Base-by-base conservation (phyloP, 2,888 invertebrate species). In the Entomobrya proxima region DNA sequence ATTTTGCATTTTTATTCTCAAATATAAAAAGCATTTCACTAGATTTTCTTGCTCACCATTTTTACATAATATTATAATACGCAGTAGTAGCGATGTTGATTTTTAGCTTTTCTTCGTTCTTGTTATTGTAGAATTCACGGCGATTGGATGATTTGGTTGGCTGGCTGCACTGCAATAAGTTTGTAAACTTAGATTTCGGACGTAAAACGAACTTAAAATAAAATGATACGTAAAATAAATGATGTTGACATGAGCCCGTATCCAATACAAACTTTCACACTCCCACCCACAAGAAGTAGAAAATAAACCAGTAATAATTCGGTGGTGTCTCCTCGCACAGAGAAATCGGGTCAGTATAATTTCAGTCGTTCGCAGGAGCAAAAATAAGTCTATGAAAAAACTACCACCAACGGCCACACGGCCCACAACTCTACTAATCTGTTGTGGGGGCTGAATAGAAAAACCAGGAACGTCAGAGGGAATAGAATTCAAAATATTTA, bases 1-100 rank as follows among this genome's bases (percentile, higher is more conserved):
- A n/a, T n/a, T n/a, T n/a, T n/a, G n/a, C n/a, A n/a, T n/a, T 50
- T 32, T 72, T 58, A 64, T 77, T 84, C 83, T 77, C 83, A 76
- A 84, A 77, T 69, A 40, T 72, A 77, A 76, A 84, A 77, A 74
- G 52, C 52, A 76, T 58, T 75, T 40, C 15, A 7, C 15, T 7
- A 7, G n/a, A n/a, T n/a, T n/a, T n/a, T n/a, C n/a, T n/a, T n/a
- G n/a, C n/a, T n/a, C n/a, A n/a, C n/a, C n/a, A n/a, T n/a, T n/a
- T n/a, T n/a, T n/a, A n/a, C n/a, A n/a, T n/a, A n/a, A n/a, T n/a
- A n/a, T n/a, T n/a, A n/a, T n/a, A n/a, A n/a, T n/a, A n/a, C n/a
- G n/a, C n/a, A n/a, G n/a, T n/a, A n/a, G n/a, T n/a, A n/a, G n/a
- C n/a, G n/a, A n/a, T n/a, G n/a, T n/a, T n/a, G n/a, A n/a, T n/a